Evolutionary conservation across 1,140 invertebrate genomes (phyloP).

Genomic region (Pseudomyrmex cubaensis): DNA sequence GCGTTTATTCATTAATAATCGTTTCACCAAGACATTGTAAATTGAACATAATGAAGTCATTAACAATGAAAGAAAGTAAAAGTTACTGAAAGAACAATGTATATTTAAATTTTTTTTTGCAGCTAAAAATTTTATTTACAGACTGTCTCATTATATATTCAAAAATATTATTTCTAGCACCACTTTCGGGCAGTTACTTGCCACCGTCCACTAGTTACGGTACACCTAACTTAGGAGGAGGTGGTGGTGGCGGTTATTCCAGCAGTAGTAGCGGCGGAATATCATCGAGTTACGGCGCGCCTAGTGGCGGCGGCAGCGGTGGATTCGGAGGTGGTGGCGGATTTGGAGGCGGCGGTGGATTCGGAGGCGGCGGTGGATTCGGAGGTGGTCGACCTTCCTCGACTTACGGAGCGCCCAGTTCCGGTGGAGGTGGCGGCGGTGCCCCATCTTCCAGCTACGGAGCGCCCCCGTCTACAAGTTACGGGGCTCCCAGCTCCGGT

Average conservation of each 20-base stretch:
- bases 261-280: slow-evolving; percentile 79
- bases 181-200: slow-evolving; percentile 79
- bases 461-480: slow-evolving; percentile 49
- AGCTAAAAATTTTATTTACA: too few species aligned
- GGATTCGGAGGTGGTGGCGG: slow-evolving; percentile 77
- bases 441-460: slow-evolving; percentile 74
- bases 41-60: slow-evolving; percentile 6
- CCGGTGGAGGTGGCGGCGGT: slow-evolving; percentile 77
- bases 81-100: neutral
- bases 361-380: slow-evolving; percentile 63
- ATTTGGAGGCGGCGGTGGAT: slow-evolving; percentile 72
- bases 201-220: slow-evolving; percentile 85
- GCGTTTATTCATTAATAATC: neutral
- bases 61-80: neutral
- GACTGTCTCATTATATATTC: neutral
- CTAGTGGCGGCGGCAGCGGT: slow-evolving; percentile 68
- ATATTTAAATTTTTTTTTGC: neutral
- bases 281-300: slow-evolving; percentile 72
- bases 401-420: slow-evolving; percentile 66
- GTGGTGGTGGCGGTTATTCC: slow-evolving; percentile 68
- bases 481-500: slow-evolving; percentile 72
- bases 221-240: slow-evolving; percentile 83
- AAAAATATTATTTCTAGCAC: slow-evolving; percentile 69
- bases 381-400: slow-evolving; percentile 80
- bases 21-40: neutral